phyloP scores from a whole-genome alignment of 2,888 invertebrate species.

The Odontocolon sp. region DNA sequence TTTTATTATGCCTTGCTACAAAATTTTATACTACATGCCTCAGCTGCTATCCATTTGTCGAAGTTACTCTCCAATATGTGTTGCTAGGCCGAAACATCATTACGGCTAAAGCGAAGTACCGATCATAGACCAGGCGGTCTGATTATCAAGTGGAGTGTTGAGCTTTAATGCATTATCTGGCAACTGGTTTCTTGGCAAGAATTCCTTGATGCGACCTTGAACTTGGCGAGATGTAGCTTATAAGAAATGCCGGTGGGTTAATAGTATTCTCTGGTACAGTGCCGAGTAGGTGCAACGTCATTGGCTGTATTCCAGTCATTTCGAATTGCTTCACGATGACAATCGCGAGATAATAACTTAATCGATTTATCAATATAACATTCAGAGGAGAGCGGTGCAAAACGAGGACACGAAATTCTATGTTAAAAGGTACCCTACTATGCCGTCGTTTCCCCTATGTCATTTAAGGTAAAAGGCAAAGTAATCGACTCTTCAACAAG shows the following conservation, averaged over 20 bases:
- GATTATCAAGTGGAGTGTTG: constrained; percentile 38
- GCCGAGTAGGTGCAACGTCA: constrained; percentile 59
- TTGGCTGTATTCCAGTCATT: constrained; percentile 57
- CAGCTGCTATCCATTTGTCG: not conserved
- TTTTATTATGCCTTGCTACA: not conserved
- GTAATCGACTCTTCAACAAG: too few species aligned
- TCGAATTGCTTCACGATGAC: not conserved
- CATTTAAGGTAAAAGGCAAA: too few species aligned
- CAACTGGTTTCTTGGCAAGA: constrained; percentile 30
- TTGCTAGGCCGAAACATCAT: not conserved
- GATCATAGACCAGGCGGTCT: constrained; percentile 7
- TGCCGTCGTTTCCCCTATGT: too few species aligned
- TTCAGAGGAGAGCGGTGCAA: too few species aligned
- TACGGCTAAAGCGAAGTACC: not conserved
- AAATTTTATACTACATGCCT: not conserved
- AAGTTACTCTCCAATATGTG: not conserved
- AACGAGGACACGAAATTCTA: too few species aligned
- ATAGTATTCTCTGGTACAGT: constrained; percentile 53
- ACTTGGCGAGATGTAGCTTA: constrained; percentile 56
- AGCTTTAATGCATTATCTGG: constrained; percentile 14
- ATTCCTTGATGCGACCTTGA: constrained; percentile 61
- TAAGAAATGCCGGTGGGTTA: constrained; percentile 12
- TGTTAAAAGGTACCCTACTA: too few species aligned
- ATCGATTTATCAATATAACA: not conserved
- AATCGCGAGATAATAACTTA: not conserved